A percentile compares a stretch with the other conserved stretches of the same genome.
These are phyloP conservation scores for Prosapia bicincta DNA, from an alignment of 2,888 invertebrate species.

Conservation along the genomic window DNA sequence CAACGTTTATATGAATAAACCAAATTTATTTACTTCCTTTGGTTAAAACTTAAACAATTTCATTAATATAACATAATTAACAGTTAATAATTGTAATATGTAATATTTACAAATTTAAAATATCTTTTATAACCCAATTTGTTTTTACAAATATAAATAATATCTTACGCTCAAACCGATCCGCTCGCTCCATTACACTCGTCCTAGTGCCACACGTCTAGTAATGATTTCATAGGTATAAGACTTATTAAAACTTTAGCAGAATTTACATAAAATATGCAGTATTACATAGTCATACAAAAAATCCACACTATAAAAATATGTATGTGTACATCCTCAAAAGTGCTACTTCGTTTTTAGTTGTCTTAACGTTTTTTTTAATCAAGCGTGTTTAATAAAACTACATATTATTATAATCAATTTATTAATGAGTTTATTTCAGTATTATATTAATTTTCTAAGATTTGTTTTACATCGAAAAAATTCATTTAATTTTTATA, in stretches of 20 bases:
- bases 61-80: background rate
- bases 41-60: background rate
- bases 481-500: no score
- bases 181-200: background rate
- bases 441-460: no score
- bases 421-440: no score
- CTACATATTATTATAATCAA: no score
- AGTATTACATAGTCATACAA: background rate
- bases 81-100: background rate
- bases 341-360: background rate
- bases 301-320: background rate
- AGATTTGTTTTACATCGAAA: no score
- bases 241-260: background rate
- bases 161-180: background rate
- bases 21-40: background rate
- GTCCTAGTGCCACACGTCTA: background rate
- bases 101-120: conserved; percentile 2
- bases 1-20: background rate
- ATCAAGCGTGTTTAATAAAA: no score
- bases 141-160: background rate
- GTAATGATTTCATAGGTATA: background rate
- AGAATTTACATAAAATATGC: background rate
- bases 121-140: background rate
- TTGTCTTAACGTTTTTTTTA: no score
- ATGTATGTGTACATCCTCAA: background rate